phyloP scores from a whole-genome alignment of 2,113 vertebrate species.

The Nesogale talazaci region DNA sequence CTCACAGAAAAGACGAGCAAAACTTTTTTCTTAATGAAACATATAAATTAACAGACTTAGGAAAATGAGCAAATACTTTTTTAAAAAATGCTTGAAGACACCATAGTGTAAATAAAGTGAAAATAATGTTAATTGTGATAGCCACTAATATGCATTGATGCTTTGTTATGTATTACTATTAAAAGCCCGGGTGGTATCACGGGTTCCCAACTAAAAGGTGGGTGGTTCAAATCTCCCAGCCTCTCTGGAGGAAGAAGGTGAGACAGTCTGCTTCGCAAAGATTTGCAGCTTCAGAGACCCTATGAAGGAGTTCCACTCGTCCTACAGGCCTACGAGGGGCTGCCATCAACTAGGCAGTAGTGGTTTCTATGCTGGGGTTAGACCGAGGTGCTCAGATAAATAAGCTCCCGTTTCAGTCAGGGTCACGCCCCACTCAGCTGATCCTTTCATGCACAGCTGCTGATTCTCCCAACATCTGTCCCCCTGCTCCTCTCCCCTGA shows the following conservation, averaged over 20 bases:
- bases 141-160: not conserved
- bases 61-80: not conserved
- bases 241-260: too few species aligned
- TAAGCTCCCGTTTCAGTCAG: rapidly evolving
- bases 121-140: rapidly evolving
- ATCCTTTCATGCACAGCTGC: too few species aligned
- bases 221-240: too few species aligned
- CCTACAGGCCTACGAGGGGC: too few species aligned
- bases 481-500: too few species aligned
- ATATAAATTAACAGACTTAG: not conserved
- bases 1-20: not conserved
- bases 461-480: not conserved
- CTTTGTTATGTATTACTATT: not conserved
- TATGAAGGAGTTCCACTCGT: too few species aligned
- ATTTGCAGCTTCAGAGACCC: too few species aligned
- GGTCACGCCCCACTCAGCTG: not conserved
- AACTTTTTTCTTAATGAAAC: not conserved
- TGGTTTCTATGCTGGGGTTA: not conserved
- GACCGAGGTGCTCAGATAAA: not conserved
- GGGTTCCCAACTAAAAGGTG: too few species aligned
- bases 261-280: too few species aligned
- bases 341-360: too few species aligned
- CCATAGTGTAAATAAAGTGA: not conserved
- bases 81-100: not conserved
- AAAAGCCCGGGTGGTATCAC: not conserved